These are phyloP conservation scores for Astyanax mexicanus DNA, from an alignment of 2,797 vertebrate genomes.

Conservation along the genomic window DNA sequence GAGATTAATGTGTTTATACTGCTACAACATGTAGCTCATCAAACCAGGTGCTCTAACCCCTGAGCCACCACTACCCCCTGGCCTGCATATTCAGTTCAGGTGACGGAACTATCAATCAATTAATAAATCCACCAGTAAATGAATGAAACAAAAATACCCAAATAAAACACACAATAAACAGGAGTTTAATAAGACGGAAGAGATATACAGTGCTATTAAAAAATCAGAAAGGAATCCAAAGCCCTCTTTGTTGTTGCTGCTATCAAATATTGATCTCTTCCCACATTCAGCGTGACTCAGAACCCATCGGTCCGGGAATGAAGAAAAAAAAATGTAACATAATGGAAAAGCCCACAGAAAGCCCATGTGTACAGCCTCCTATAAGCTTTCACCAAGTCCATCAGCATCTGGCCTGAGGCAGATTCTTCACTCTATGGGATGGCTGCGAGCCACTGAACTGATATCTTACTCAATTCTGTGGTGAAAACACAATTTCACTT, in stretches of 20 bases:
- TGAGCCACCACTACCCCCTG: no score
- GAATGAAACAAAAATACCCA: neutral
- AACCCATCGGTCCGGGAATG: slow-evolving; percentile 29
- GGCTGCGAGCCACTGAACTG: slow-evolving; percentile 14
- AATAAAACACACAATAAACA: neutral
- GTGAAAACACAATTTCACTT: neutral
- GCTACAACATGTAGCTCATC: no score
- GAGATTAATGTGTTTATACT: no score
- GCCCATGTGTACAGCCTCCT: slow-evolving; percentile 37
- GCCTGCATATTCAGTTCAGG: neutral
- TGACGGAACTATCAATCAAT: no score
- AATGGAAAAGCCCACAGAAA: slow-evolving; percentile 57
- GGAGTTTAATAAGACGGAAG: neutral
- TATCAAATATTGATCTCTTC: slow-evolving; percentile 53
- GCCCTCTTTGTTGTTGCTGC: slow-evolving; percentile 34
- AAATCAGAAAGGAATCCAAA: slow-evolving; percentile 15
- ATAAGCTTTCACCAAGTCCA: slow-evolving; percentile 40
- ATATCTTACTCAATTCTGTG: neutral
- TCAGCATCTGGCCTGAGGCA: slow-evolving; percentile 32
- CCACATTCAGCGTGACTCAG: slow-evolving; percentile 51
- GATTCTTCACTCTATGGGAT: slow-evolving; percentile 28
- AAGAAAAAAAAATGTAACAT: slow-evolving; percentile 40
- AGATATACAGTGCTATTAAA: slow-evolving; percentile 1
- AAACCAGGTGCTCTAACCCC: no score
- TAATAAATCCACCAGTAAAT: no score